These are phyloP conservation scores for Strix uralensis DNA, from an alignment of 2,113 vertebrate genomes.

Conservation along the genomic window DNA sequence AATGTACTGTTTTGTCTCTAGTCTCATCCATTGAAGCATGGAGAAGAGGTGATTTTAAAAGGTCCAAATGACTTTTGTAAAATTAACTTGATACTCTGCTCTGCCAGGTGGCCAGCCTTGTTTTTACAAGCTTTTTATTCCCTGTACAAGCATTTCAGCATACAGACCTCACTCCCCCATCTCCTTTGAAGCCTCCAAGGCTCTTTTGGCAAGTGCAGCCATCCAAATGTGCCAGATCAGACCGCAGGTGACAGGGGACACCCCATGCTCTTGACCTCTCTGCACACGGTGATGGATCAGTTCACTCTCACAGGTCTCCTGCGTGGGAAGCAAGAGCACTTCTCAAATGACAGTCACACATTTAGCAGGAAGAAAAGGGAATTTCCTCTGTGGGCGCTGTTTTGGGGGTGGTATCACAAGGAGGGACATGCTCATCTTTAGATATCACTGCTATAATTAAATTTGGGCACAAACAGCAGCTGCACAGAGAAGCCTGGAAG, in stretches of 20 bases:
- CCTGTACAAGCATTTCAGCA: not conserved
- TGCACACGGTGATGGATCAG: accelerated
- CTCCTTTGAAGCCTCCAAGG: not conserved
- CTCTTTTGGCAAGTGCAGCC: not conserved
- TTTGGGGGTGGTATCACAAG: not conserved
- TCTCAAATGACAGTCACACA: not conserved
- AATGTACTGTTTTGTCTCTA: not conserved
- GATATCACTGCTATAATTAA: not conserved
- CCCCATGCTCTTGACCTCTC: not conserved
- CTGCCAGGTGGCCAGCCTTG: not conserved
- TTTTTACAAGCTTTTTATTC: not conserved
- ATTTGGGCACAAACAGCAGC: not conserved
- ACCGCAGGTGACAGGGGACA: not conserved
- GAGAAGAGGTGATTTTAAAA: not conserved
- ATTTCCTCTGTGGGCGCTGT: not conserved
- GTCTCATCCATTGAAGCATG: not conserved
- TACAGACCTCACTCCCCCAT: not conserved
- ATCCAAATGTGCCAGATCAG: not conserved
- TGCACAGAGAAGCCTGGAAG: not conserved
- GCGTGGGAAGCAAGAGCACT: not conserved
- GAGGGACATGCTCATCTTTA: not conserved
- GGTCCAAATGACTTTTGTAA: not conserved
- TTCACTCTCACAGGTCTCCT: not conserved
- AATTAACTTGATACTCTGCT: not conserved
- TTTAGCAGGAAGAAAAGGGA: not conserved